These are phyloP conservation scores for Hippasteria phrygiana DNA, from an alignment of 53 echinoderm and acorn worm species.

Conservation along the genomic window DNA sequence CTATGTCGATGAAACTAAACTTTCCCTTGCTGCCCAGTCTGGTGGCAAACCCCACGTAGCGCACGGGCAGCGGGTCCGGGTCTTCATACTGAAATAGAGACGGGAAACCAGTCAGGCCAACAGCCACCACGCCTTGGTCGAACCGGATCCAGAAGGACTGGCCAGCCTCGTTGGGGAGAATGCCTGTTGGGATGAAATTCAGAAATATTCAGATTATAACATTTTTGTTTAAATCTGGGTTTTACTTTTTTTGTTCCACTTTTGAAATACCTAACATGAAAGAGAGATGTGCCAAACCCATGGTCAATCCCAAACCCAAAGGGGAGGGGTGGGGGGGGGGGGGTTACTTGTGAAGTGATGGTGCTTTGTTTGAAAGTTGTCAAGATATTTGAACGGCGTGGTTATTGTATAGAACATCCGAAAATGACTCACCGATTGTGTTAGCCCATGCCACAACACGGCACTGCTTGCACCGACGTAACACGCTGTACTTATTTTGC, in stretches of 20 bases:
- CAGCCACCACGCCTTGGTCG: conserved; percentile 15
- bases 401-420: no score
- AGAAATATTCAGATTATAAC: not conserved
- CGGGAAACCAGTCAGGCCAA: conserved; percentile 18
- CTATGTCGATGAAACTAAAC: conserved; percentile 6
- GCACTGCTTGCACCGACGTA: conserved; percentile 26
- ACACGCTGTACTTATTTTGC: conserved; percentile 22
- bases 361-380: no score
- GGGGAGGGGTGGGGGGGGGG: no score
- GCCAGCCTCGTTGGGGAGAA: conserved; percentile 3
- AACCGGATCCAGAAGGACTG: conserved; percentile 33
- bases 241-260: no score
- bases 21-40: conserved; percentile 31
- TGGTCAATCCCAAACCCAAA: no score
- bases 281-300: no score
- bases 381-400: no score
- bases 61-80: conserved; percentile 37
- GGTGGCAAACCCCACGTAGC: conserved; percentile 38
- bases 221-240: no score
- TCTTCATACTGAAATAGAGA: conserved; percentile 25
- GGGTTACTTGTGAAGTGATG: no score
- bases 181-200: not conserved
- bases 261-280: no score
- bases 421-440: conserved; percentile 10
- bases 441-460: conserved; percentile 8